Evolutionary conservation across 2,113 vertebrate species (phyloP).

Genomic region (Uria aalge): DNA sequence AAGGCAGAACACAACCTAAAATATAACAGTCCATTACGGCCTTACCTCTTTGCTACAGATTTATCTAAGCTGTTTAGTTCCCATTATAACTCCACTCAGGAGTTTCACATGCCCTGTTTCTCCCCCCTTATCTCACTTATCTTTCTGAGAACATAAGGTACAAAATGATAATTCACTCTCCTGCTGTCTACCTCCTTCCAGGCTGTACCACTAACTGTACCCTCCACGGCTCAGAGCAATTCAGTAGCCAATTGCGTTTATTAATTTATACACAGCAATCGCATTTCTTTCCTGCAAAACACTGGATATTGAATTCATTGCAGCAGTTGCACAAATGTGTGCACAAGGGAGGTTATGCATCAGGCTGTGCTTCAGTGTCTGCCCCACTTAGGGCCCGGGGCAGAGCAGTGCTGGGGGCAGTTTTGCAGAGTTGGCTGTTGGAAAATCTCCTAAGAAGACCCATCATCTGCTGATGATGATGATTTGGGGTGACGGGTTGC

Average conservation of each 20-base stretch:
- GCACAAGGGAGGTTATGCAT: background rate
- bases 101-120: background rate
- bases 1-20: constrained; percentile 23
- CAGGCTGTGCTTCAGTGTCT: background rate
- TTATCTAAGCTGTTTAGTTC: constrained; percentile 26
- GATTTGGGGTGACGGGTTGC: background rate
- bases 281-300: background rate
- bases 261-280: background rate
- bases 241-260: background rate
- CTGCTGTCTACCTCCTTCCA: constrained; percentile 5
- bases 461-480: background rate
- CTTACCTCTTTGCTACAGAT: constrained; percentile 18
- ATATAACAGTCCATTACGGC: constrained; percentile 27
- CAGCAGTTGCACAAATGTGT: background rate
- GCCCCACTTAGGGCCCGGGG: no score
- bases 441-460: background rate
- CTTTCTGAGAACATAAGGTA: constrained; percentile 25
- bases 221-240: background rate
- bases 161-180: constrained; percentile 25
- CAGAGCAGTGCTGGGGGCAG: background rate
- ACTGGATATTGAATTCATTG: background rate
- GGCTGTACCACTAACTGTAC: background rate
- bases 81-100: constrained; percentile 7
- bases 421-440: background rate
- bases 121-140: constrained; percentile 25